phyloP scores from a whole-genome alignment of 2,113 vertebrate species.

The Gallinago media region DNA sequence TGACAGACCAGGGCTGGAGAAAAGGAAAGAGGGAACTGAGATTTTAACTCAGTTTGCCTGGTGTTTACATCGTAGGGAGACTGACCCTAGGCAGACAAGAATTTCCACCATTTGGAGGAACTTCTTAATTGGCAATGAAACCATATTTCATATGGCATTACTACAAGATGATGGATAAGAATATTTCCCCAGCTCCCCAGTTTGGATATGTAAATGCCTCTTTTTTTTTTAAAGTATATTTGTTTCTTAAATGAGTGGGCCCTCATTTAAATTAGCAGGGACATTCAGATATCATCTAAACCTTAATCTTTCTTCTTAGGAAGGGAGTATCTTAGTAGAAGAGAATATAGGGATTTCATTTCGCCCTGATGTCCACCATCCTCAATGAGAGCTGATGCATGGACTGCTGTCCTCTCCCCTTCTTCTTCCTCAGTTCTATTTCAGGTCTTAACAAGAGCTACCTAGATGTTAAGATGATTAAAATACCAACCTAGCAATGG shows the following conservation, averaged over 20 bases:
- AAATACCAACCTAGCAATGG: not conserved
- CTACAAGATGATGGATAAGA: not conserved
- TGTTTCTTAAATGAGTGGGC: not conserved
- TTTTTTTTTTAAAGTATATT: not conserved
- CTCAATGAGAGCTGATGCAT: not conserved
- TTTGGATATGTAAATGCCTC: not conserved
- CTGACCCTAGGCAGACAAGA: not conserved
- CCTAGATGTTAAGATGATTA: not conserved
- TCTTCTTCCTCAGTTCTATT: not conserved
- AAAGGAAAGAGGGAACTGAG: not conserved
- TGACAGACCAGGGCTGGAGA: not conserved
- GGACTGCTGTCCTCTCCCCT: not conserved
- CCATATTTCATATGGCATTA: not conserved
- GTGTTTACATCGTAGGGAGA: not conserved
- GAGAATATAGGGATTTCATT: not conserved
- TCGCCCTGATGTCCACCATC: not conserved
- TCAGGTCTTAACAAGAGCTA: not conserved
- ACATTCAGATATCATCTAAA: not conserved
- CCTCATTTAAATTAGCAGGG: not conserved
- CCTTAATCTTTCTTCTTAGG: not conserved
- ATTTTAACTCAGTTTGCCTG: not conserved
- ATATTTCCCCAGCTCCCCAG: accelerated
- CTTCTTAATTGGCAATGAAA: not conserved
- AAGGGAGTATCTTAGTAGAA: not conserved
- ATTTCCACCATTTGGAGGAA: not conserved